Conservation (phyloP, 2,113 vertebrate species). For the Oreochromis tanganicae region DNA sequence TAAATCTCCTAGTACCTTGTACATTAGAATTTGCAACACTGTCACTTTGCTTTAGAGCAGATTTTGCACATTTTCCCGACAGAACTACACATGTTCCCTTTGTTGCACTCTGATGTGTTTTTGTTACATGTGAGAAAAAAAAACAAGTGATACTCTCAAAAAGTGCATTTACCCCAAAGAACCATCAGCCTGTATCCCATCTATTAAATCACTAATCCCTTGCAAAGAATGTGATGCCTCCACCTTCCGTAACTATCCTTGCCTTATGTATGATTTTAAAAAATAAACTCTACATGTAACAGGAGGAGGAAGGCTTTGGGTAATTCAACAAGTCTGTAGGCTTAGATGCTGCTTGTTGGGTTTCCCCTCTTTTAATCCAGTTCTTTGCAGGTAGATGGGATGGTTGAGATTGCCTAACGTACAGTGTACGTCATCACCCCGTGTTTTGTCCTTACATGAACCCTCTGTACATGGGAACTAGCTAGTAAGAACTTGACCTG, state of each 20-base stretch:
- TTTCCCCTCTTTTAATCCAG: constrained; percentile 24
- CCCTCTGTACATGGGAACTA: constrained; percentile 55
- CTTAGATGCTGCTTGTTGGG: constrained; percentile 19
- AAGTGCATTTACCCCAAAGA: constrained; percentile 77
- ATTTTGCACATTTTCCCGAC: constrained; percentile 89
- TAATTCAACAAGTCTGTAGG: constrained; percentile 18
- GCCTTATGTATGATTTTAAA: constrained; percentile 63
- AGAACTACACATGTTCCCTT: constrained; percentile 75
- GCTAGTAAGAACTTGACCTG: constrained; percentile 71
- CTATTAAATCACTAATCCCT: constrained; percentile 37
- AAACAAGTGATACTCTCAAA: constrained; percentile 40
- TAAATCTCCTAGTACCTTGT: constrained; percentile 66
- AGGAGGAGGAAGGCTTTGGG: constrained; percentile 9
- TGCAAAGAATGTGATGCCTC: constrained; percentile 67
- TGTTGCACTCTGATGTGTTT: constrained; percentile 80
- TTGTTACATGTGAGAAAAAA: constrained; percentile 55
- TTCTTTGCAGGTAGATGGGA: constrained; percentile 49
- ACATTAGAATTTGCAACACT: constrained; percentile 71
- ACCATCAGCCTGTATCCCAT: constrained; percentile 37
- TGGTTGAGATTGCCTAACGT: constrained; percentile 51
- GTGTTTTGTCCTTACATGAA: constrained; percentile 75
- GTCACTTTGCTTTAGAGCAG: constrained; percentile 85
- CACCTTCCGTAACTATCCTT: constrained; percentile 58
- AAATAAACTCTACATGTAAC: constrained; percentile 1
- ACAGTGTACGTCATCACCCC: constrained; percentile 63